These are phyloP conservation scores for Pygoscelis adeliae DNA, from an alignment of 2,113 vertebrate species.

Conservation along the genomic window DNA sequence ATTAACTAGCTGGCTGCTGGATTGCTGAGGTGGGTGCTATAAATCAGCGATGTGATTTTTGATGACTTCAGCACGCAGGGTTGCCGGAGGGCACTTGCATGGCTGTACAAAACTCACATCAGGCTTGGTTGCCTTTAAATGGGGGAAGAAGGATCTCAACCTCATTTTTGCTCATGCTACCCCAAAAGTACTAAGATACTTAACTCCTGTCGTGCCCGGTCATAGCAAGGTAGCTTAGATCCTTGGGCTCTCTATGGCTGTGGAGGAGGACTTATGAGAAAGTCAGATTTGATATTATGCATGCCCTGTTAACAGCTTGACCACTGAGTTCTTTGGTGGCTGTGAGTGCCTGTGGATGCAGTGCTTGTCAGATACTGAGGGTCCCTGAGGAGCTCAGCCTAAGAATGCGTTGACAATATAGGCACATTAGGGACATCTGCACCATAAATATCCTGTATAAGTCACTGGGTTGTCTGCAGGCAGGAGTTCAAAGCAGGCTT, in stretches of 20 bases:
- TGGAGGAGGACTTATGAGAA: background rate
- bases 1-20: constrained; percentile 40
- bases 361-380: background rate
- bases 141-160: background rate
- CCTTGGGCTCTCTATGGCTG: background rate
- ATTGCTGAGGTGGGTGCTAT: background rate
- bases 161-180: background rate
- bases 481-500: background rate
- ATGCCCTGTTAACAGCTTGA: background rate
- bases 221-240: background rate
- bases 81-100: background rate
- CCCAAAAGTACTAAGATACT: background rate
- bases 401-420: background rate
- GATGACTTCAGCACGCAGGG: background rate
- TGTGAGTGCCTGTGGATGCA: background rate
- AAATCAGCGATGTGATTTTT: background rate
- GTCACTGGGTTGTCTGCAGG: background rate
- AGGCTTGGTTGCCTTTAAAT: background rate
- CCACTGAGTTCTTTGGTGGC: background rate
- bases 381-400: background rate
- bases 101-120: background rate
- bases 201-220: background rate
- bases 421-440: background rate
- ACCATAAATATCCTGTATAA: background rate
- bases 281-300: background rate